Conservation (phyloP, 2,888 invertebrate genomes). For the Osmoderma eremita region DNA sequence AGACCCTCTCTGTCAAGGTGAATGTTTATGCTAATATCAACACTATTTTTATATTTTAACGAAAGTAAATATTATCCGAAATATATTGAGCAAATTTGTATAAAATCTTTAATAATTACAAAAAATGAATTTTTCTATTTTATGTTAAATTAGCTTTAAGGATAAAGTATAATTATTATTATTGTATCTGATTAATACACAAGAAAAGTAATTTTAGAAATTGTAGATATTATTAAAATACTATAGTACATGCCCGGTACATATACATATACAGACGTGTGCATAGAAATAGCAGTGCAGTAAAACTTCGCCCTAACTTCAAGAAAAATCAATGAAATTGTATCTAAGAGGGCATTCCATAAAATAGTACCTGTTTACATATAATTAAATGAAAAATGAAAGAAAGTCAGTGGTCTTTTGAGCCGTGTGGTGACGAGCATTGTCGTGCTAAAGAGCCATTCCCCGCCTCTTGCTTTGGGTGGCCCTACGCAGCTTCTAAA, state of each 20-base stretch:
- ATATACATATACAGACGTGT: not conserved
- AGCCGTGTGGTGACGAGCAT: no score
- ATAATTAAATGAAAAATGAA: no score
- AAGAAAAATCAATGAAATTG: no score
- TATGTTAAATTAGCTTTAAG: constrained; percentile 39
- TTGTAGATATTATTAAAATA: constrained; percentile 26
- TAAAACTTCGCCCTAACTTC: no score
- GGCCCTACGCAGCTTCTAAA: no score
- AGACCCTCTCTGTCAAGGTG: constrained; percentile 42
- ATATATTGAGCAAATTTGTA: constrained; percentile 44
- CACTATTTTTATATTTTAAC: constrained; percentile 48
- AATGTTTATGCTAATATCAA: constrained; percentile 46
- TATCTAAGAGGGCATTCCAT: no score
- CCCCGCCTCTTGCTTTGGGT: no score
- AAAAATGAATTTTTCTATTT: constrained; percentile 40
- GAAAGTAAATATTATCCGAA: constrained; percentile 29
- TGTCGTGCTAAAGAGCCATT: no score
- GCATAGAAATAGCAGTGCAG: no score
- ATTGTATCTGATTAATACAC: not conserved
- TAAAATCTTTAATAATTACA: constrained; percentile 38
- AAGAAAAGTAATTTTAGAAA: constrained; percentile 14
- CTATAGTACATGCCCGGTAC: not conserved
- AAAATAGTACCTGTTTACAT: no score
- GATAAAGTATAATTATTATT: constrained; percentile 17
- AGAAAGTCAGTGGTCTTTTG: no score